Percentiles rank a stretch among this genome's conserved stretches.
Evolutionary conservation across 2,113 vertebrate genomes (phyloP).

Genomic region (Lutjanus erythropterus): DNA sequence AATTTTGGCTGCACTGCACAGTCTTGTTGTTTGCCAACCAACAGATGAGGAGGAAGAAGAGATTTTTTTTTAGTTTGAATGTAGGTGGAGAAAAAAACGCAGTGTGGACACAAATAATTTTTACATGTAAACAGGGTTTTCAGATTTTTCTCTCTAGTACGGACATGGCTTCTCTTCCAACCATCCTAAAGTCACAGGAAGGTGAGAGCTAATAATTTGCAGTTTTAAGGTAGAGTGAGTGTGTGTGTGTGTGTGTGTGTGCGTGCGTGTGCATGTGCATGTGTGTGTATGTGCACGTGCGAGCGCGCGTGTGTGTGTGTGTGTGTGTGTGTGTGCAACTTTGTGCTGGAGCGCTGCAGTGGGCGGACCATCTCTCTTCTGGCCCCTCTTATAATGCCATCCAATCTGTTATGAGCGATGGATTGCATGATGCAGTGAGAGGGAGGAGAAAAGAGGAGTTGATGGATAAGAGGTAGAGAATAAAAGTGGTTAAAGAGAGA

Average conservation of each 20-base stretch:
- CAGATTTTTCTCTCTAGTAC: not conserved
- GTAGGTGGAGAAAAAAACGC: not conserved
- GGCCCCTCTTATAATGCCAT: constrained; percentile 38
- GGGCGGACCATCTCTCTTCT: constrained; percentile 23
- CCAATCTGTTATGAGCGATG: constrained; percentile 41
- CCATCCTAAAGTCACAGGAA: not conserved
- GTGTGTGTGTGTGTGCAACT: not conserved
- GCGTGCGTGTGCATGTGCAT: not conserved
- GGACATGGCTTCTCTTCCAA: not conserved
- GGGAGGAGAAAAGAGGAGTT: constrained; percentile 7
- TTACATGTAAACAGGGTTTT: not conserved
- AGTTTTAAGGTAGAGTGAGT: constrained; percentile 13
- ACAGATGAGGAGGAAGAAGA: not conserved
- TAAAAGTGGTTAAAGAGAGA: constrained; percentile 27
- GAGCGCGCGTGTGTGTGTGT: constrained; percentile 24
- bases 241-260: not conserved
- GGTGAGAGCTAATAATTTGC: not conserved
- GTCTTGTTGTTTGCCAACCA: constrained; percentile 7
- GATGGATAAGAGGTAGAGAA: constrained; percentile 34
- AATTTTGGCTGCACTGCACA: constrained; percentile 28
- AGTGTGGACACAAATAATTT: not conserved
- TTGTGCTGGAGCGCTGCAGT: constrained; percentile 26
- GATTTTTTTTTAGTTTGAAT: not conserved
- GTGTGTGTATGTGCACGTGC: not conserved
- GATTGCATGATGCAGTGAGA: constrained; percentile 33